These are phyloP conservation scores for Synanthedon tipuliformis DNA, from an alignment of 2,888 invertebrate genomes.

Conservation along the genomic window DNA sequence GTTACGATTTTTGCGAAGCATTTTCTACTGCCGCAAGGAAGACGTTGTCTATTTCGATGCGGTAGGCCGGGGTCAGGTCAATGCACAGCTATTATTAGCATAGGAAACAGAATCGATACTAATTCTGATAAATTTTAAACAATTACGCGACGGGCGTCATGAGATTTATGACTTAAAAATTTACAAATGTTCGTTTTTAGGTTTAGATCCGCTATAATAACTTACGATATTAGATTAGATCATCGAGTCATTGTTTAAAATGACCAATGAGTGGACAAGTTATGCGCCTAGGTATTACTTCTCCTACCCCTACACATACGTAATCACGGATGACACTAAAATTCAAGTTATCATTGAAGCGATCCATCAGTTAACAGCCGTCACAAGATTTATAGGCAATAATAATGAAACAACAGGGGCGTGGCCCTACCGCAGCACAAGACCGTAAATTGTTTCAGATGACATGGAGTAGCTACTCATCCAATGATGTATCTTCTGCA, in stretches of 20 bases:
- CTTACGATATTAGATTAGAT: background rate
- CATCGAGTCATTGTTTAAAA: background rate
- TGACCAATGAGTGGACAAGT: background rate
- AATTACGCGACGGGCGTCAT: too few relatives aligned
- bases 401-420: constrained; percentile 40
- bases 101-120: too few relatives aligned
- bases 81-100: too few relatives aligned
- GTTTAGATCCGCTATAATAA: background rate
- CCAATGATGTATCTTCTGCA: constrained; percentile 24
- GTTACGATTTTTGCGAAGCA: too few relatives aligned
- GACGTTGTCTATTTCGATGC: too few relatives aligned
- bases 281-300: background rate
- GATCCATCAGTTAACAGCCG: constrained; percentile 24
- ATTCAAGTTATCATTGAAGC: constrained; percentile 23
- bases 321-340: constrained; percentile 7
- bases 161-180: too few relatives aligned
- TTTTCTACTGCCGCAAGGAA: too few relatives aligned
- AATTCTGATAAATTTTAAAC: too few relatives aligned
- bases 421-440: constrained; percentile 27
- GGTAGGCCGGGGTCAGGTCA: too few relatives aligned
- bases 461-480: constrained; percentile 28
- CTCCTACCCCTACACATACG: background rate
- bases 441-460: constrained; percentile 50
- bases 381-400: constrained; percentile 21
- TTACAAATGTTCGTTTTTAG: too few relatives aligned